Conservation (phyloP, 2,797 vertebrate genomes). For the Anguilla marmorata region DNA sequence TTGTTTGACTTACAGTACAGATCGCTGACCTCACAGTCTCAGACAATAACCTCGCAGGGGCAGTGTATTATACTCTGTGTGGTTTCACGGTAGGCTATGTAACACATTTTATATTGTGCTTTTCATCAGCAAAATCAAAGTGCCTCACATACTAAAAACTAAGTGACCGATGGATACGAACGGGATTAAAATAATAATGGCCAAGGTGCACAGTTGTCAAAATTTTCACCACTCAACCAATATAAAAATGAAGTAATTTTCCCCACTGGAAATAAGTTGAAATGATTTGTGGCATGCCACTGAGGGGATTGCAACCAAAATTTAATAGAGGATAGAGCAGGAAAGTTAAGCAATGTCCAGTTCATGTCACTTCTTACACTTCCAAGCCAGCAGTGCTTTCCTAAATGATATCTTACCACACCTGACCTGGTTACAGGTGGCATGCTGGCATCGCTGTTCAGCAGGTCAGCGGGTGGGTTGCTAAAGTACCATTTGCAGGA, state of each 20-base stretch:
- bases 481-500: constrained; percentile 1
- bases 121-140: background rate
- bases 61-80: background rate
- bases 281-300: background rate
- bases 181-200: background rate
- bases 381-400: background rate
- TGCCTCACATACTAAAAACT: background rate
- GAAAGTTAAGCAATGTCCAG: background rate
- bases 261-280: background rate
- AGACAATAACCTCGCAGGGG: background rate
- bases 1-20: background rate
- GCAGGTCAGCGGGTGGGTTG: constrained; percentile 3
- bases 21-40: background rate
- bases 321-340: background rate
- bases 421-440: background rate
- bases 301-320: background rate
- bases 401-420: background rate
- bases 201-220: background rate
- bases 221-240: background rate
- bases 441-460: background rate
- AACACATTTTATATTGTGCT: background rate
- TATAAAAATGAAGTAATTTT: background rate
- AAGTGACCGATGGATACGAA: background rate
- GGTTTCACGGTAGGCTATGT: background rate
- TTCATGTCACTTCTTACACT: no score